Evolutionary conservation across 2,797 vertebrate genomes (phyloP).

Genomic region (Tangara arthus): DNA sequence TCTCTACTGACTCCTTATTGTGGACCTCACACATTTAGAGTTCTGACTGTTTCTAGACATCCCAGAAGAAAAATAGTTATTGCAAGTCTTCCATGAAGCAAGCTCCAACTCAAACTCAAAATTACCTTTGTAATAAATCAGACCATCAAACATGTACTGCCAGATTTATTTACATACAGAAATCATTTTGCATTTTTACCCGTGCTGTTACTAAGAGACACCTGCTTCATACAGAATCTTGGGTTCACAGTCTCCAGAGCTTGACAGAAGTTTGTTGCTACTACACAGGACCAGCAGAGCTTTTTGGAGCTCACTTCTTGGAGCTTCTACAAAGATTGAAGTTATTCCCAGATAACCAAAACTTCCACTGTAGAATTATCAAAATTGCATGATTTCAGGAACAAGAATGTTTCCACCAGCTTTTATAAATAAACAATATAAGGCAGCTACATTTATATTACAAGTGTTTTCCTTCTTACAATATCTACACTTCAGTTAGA

Average conservation of each 20-base stretch:
- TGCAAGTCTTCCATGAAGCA: not conserved
- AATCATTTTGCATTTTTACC: not conserved
- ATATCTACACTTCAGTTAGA: not conserved
- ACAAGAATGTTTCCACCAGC: not conserved
- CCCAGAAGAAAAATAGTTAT: not conserved
- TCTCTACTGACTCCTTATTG: not conserved
- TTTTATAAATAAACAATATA: not conserved
- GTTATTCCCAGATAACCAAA: not conserved
- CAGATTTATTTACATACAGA: conserved; percentile 40
- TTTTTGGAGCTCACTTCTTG: not conserved
- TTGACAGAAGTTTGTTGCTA: not conserved
- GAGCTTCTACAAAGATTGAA: not conserved
- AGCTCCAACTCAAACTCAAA: not conserved
- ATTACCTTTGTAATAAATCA: not conserved
- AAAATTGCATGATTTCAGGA: not conserved
- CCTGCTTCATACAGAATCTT: not conserved
- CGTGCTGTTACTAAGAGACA: not conserved
- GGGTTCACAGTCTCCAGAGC: not conserved
- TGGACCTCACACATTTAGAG: not conserved
- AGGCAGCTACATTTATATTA: not conserved
- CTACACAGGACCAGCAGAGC: not conserved
- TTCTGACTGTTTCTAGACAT: not conserved
- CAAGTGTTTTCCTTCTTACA: not conserved
- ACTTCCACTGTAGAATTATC: not conserved
- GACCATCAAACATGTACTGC: not conserved